Evolutionary conservation across 2,113 vertebrate species (phyloP).

Genomic region (Cariama cristata): DNA sequence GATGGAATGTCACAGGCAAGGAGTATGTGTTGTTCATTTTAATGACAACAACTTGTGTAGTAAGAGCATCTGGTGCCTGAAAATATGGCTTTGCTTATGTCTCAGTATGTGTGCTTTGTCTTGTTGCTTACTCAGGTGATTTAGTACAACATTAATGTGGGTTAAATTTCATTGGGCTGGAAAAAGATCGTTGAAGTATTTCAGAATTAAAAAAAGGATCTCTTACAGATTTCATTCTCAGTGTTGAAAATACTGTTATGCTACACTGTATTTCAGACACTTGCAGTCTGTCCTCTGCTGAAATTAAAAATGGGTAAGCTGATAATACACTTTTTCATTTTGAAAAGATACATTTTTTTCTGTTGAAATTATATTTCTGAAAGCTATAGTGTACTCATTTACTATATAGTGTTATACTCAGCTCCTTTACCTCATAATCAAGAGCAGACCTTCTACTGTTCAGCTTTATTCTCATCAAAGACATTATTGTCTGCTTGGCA

Average conservation of each 20-base stretch:
- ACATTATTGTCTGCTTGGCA: not conserved
- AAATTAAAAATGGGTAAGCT: not conserved
- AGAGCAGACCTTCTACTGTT: not conserved
- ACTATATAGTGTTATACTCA: not conserved
- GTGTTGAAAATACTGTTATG: not conserved
- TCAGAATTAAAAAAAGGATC: not conserved
- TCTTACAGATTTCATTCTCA: not conserved
- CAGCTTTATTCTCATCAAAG: not conserved
- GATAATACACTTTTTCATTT: not conserved
- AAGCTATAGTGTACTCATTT: not conserved
- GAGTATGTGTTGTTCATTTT: slow-evolving; percentile 23
- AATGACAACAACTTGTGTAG: not conserved
- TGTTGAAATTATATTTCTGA: not conserved
- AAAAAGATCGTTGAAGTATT: not conserved
- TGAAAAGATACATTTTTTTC: not conserved
- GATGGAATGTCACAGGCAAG: not conserved
- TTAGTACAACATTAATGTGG: not conserved
- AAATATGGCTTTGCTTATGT: not conserved
- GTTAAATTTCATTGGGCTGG: not conserved
- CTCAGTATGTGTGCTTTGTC: not conserved
- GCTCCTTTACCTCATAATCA: not conserved
- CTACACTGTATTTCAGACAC: not conserved
- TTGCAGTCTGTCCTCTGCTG: not conserved
- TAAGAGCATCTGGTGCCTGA: not conserved
- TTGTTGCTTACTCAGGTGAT: not conserved